A percentile compares a stretch with the other conserved stretches of the same genome.
Conservation (phyloP, 2,797 vertebrate species). For the Hydrocynus forskahlii region DNA sequence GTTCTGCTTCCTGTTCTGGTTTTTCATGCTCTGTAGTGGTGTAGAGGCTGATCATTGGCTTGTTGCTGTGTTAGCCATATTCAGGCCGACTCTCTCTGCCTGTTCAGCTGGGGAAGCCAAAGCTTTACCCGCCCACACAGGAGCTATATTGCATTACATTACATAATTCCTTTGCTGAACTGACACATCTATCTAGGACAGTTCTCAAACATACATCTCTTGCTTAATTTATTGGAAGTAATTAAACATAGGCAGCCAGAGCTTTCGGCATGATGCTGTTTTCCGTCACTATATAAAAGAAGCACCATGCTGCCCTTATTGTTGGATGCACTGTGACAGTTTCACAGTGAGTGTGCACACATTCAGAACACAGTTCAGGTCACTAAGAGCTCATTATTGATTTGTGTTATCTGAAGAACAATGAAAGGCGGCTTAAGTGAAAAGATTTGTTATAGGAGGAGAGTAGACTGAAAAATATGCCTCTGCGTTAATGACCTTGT, state of each 20-base stretch:
- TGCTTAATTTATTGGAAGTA: not conserved
- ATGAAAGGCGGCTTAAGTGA: not conserved
- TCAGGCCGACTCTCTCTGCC: conserved; percentile 25
- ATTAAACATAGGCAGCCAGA: not conserved
- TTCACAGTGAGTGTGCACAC: too few species aligned
- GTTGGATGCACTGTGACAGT: not conserved
- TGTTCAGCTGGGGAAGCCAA: conserved; percentile 41
- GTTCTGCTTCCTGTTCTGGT: too few species aligned
- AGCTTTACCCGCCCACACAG: conserved; percentile 42
- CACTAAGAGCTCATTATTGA: not conserved
- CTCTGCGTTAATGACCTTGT: not conserved
- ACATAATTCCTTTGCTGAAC: conserved; percentile 49
- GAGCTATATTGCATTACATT: conserved; percentile 47
- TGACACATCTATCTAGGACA: conserved; percentile 50
- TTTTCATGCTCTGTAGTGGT: conserved; percentile 11
- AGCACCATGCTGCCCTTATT: not conserved
- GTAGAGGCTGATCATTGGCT: conserved; percentile 48
- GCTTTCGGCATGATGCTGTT: not conserved
- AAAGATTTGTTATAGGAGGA: too few species aligned
- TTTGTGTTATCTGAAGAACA: not conserved
- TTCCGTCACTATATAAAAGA: not conserved
- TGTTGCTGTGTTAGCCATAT: conserved; percentile 23
- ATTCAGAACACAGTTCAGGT: not conserved
- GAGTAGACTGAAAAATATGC: not conserved
- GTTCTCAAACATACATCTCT: conserved; percentile 35